These are phyloP conservation scores for Asobara japonica DNA, from an alignment of 1,140 invertebrate genomes.

Conservation along the genomic window DNA sequence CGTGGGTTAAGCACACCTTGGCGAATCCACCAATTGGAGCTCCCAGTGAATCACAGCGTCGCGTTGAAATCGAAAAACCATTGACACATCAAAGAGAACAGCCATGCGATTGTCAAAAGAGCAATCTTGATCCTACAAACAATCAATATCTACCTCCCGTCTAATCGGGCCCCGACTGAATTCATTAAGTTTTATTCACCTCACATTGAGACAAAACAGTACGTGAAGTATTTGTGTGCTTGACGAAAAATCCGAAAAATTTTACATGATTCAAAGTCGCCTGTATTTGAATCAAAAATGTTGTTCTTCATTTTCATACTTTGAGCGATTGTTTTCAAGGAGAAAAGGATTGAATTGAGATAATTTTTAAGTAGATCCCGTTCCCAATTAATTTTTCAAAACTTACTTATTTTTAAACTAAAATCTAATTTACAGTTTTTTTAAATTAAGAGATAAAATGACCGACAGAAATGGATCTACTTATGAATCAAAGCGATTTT, in stretches of 20 bases:
- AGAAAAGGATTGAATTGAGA: too few relatives aligned
- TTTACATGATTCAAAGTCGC: too few relatives aligned
- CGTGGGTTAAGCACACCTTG: slow-evolving; percentile 18
- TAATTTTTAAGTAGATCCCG: too few relatives aligned
- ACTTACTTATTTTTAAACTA: not conserved
- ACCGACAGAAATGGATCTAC: too few relatives aligned
- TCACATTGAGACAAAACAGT: not conserved
- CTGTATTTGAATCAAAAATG: too few relatives aligned
- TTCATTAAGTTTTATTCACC: slow-evolving; percentile 6
- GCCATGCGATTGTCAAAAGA: slow-evolving; percentile 54
- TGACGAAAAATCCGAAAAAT: too few relatives aligned
- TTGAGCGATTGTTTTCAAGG: too few relatives aligned
- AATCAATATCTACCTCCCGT: slow-evolving; percentile 62
- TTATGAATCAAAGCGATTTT: too few relatives aligned
- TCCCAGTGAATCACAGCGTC: not conserved
- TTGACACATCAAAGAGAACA: slow-evolving; percentile 19
- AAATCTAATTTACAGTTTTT: too few relatives aligned
- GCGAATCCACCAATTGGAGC: slow-evolving; percentile 5
- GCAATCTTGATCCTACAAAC: slow-evolving; percentile 45
- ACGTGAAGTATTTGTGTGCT: too few relatives aligned
- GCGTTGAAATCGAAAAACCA: not conserved
- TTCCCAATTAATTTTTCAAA: not conserved
- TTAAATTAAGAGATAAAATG: too few relatives aligned
- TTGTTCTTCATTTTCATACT: too few relatives aligned
- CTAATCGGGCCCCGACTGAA: slow-evolving; percentile 47